Base-by-base conservation (phyloP, 2,888 invertebrate species). In the Biston stratarius region DNA sequence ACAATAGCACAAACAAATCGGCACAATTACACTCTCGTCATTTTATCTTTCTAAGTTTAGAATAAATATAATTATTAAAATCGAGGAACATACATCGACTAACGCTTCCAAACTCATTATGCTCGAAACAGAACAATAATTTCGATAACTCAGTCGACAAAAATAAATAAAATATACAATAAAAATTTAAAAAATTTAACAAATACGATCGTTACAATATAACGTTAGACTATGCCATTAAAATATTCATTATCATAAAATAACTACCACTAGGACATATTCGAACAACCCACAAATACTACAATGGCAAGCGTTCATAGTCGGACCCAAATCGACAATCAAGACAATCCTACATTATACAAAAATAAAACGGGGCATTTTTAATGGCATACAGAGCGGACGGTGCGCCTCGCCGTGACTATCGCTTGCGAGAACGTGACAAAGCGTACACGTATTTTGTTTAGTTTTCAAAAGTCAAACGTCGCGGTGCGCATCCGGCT, bases 1-100 rank as follows among this genome's bases (percentile, higher is more conserved):
- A 82, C 78, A 84, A 81, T 83, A 79, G 75, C 75, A 75, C 73
- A 77, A 80, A 80, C 76, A 55, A 9, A 15, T 58, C 7, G 70
- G 70, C 59, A 71, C 59, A 55, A 9, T 33, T 74, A 74, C 75
- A 75, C 76, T 74, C 74, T 75, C 64, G 73, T 74, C 63, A 67
- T 63, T 67, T 66, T 60, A 34, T 36, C 24, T 47, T 53, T 36
- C 33, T 44, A 38, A n/a, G n/a, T 42, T 36, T 34, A 60, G 38
- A 52, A 38, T 45, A 44, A 44, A 42, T 52, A 56, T 59, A 57
- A 64, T 49, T 8, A 63, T 67, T 71, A 72, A 6, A 1, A 75
- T 75, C 63, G 51, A 74, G 73, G 73, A 76, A 79, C 73, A 74
- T 69, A 75, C 49, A 57, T 57, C 64, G 51, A 64, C 66, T 56